A percentile compares a stretch with the other conserved stretches of the same genome.
phyloP scores from a whole-genome alignment of 1,140 invertebrate species.

The Habropoda laboriosa region DNA sequence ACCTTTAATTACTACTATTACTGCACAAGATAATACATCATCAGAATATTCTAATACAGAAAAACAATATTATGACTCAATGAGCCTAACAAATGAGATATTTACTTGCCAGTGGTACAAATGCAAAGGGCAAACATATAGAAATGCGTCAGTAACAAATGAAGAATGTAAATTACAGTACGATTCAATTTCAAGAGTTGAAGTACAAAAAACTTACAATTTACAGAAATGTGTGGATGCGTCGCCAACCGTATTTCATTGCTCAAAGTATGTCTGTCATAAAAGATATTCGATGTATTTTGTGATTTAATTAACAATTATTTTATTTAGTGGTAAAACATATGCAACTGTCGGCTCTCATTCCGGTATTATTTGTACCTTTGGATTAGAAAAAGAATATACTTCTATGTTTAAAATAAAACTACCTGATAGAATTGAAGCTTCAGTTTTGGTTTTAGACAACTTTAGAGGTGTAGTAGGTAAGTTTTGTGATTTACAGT shows the following conservation, averaged over 20 bases:
- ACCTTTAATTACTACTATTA: background rate
- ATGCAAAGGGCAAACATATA: conserved; percentile 71
- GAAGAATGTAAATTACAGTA: conserved; percentile 16
- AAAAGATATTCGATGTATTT: background rate
- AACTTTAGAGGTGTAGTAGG: conserved; percentile 75
- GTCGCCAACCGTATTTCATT: conserved; percentile 83
- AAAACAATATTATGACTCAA: background rate
- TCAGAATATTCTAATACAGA: background rate
- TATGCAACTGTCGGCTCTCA: conserved; percentile 84
- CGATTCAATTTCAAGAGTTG: conserved; percentile 50
- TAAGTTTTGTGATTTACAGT: conserved; percentile 53
- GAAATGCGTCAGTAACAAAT: background rate
- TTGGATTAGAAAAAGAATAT: conserved; percentile 74
- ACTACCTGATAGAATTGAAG: conserved; percentile 83
- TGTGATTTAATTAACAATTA: conserved; percentile 10
- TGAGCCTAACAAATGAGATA: background rate
- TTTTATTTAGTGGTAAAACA: conserved; percentile 66
- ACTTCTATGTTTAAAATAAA: conserved; percentile 72
- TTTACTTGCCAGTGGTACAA: conserved; percentile 74
- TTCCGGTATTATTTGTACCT: conserved; percentile 83
- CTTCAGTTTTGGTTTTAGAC: conserved; percentile 77
- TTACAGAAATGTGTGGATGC: conserved; percentile 89
- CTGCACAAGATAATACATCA: background rate
- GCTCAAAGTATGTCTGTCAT: conserved; percentile 70
- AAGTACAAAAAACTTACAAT: conserved; percentile 79